Conservation (phyloP, 2,113 vertebrate species). For the Larimichthys polyactis region DNA sequence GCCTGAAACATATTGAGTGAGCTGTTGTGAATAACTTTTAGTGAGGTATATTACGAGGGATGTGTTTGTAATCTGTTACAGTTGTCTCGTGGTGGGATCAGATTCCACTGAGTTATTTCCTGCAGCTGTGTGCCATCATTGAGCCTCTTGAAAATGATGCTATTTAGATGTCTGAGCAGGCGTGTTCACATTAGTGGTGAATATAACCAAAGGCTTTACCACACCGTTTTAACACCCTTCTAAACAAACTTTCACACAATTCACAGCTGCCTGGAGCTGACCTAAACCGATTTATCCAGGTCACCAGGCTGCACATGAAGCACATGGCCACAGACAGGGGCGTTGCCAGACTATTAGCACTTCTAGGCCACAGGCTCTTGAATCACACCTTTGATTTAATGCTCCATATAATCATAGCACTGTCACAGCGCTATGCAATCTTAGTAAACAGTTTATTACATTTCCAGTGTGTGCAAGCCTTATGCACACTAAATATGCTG, state of each 20-base stretch:
- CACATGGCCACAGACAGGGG: constrained; percentile 23
- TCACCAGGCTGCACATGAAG: constrained; percentile 45
- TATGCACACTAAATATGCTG: constrained; percentile 26
- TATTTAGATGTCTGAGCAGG: constrained; percentile 37
- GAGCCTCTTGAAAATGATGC: constrained; percentile 47
- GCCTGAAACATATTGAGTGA: constrained; percentile 33
- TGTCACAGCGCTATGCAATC: constrained; percentile 28
- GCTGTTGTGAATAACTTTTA: constrained; percentile 31
- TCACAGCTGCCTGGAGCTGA: constrained; percentile 46
- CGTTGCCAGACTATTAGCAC: constrained; percentile 39
- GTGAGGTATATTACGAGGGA: constrained; percentile 23
- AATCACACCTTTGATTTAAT: constrained; percentile 57
- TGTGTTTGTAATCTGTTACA: constrained; percentile 22
- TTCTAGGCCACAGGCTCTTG: constrained; percentile 3
- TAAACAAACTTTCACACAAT: constrained; percentile 29
- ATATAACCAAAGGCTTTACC: constrained; percentile 44
- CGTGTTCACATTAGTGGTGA: constrained; percentile 23
- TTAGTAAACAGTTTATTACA: constrained; percentile 36
- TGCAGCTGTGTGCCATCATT: constrained; percentile 18
- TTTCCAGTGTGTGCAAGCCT: constrained; percentile 44
- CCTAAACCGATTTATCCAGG: constrained; percentile 53
- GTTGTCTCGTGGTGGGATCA: constrained; percentile 5
- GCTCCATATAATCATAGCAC: constrained; percentile 31
- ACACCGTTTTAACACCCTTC: constrained; percentile 50
- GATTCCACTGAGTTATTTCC: constrained; percentile 40